Base-by-base conservation (phyloP, 2,797 vertebrate genomes). In the Microctenopoma stevenorrisi region DNA sequence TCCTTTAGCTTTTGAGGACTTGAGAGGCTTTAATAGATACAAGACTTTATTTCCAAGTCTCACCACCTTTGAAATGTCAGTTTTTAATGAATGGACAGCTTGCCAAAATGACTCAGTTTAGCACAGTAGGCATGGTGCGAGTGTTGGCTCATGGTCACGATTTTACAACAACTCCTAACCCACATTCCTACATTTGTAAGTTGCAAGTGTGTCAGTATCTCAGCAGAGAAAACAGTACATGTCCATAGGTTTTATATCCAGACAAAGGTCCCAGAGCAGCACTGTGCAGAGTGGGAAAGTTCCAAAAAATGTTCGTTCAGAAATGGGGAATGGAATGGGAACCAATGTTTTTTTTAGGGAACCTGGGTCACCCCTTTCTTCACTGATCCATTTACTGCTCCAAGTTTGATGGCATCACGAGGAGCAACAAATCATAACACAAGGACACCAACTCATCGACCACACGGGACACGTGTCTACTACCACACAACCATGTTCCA, bases 401-500 rank as follows among this genome's bases (percentile, higher is more conserved):
- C 78, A 3, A 59, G 71, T 76, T 71, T 7, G 86, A 86, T 91
- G 85, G 66, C 76, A 83, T 85, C 72, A 81, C 22, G 30, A 84
- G 81, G 83, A 88, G 89, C 83, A 64, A 82, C 57, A 64, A 76
- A 84, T 85, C 85, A 81, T 73, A 67, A 81, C 81, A 89, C 51
- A 18, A 93, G 84, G 70, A 92, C 87, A 93, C 75, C 75, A 52
- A 93, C 76, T 91, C 84, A 92, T 76, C 82, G 58, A 89, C 74
- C 92, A 88, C 88, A 92, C 86, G 81, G 79, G 86, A 89, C 79
- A 94, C 89, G 91, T 87, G 92, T 93, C 90, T 88, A 93, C 89
- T 90, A 93, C 90, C 92, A 84, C 91, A 91, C 89, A 74, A 89
- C 89, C 91, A 91, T 83, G 92, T 71, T 92, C 90, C 90, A 88